Evolutionary conservation across 2,113 vertebrate genomes (phyloP).

Genomic region (Charadrius vociferus): DNA sequence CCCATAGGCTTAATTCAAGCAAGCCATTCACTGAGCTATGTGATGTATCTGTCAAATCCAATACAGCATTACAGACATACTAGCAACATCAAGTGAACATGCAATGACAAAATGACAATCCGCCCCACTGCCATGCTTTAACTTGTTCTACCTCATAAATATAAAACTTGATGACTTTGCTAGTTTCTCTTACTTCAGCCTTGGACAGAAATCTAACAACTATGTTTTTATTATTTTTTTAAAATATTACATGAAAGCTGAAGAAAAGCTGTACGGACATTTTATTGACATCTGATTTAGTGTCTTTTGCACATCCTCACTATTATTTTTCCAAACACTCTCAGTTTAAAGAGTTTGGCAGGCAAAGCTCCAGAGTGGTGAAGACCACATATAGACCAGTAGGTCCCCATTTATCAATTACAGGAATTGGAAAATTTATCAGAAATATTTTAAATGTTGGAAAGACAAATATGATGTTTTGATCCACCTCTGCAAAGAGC

Average conservation of each 20-base stretch:
- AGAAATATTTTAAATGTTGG: background rate
- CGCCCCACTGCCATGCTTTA: slow-evolving; percentile 76
- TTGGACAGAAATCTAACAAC: background rate
- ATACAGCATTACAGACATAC: slow-evolving; percentile 70
- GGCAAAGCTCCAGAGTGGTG: background rate
- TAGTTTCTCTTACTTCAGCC: background rate
- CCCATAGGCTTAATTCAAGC: slow-evolving; percentile 77
- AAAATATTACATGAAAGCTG: background rate
- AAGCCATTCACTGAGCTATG: slow-evolving; percentile 82
- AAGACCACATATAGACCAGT: background rate
- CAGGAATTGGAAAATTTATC: background rate
- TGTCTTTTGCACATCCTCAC: background rate
- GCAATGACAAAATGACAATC: slow-evolving; percentile 79
- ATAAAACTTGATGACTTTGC: background rate
- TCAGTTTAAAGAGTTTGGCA: slow-evolving; percentile 1
- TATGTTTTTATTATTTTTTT: background rate
- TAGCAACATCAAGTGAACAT: slow-evolving; percentile 78
- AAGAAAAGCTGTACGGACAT: background rate
- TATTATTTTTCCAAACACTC: background rate
- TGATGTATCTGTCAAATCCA: slow-evolving; percentile 73
- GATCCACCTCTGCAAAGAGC: slow-evolving; percentile 4
- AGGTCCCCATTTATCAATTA: background rate
- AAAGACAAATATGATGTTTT: background rate
- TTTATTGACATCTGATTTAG: background rate
- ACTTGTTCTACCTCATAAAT: slow-evolving; percentile 38